Base-by-base conservation (phyloP, 2,888 invertebrate species). In the Deilephila elpenor region DNA sequence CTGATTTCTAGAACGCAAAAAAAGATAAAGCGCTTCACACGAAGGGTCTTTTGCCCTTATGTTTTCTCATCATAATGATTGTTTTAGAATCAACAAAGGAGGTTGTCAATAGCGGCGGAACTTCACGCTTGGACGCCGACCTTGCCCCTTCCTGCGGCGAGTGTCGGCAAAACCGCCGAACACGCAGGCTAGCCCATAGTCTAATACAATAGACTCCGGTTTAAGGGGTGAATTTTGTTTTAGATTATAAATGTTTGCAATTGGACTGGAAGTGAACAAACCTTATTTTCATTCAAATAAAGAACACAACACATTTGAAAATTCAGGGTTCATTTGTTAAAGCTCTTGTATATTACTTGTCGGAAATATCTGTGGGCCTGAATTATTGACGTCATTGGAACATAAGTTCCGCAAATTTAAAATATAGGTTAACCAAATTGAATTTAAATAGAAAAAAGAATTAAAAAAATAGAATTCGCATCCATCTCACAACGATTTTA, bases 71-170 rank as follows among this genome's bases (percentile, higher is more conserved):
- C 72, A 75, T 70, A 60, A 75, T 73, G 70, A 75, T 71, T 62
- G 75, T 75, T 71, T 75, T 73, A 76, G 75, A 75, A 74, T 73
- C 74, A 75, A 79, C 78, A 80, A 67, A 67, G 44, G 80, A 81
- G 81, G 85, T 86, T 88, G 90, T 90, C 90, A 89, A 89, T 89
- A 84, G 88, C 87, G 87, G 84, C 89, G 90, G 88, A 90, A 90
- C 88, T 93, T 92, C 89, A 94, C 92, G 94, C 87, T 90, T 90
- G 91, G 87, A 79, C 86, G 92, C 93, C 91, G 93, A 91, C 93
- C 92, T 93, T 93, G 93, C 91, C 90, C 89, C 89, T 91, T 93
- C 93, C 91, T 93, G 92, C 85, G 81, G 78, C 83, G 83, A 82
- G 81, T 82, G 76, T 81, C 83, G 82, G 82, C 84, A 77, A 82